Evolutionary conservation across 2,888 invertebrate species (phyloP), one percentile per base, ranked within the genome.

Genomic region (Synergus japonicus): DNA sequence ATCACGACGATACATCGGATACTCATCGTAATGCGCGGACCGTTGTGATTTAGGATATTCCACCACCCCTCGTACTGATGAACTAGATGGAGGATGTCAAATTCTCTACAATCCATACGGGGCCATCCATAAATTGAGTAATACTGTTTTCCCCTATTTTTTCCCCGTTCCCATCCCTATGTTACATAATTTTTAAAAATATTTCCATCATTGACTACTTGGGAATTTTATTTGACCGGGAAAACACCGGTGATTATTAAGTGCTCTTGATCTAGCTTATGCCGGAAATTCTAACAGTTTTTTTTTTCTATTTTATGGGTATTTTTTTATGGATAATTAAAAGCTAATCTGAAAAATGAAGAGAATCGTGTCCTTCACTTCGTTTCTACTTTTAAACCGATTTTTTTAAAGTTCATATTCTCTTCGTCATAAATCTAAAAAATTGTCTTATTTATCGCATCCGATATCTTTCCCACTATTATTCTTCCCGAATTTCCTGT

Each of bases 1-100:
- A 87, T 88, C 87, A 85, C 82, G 81, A 78, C 81, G 82, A 86
- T 85, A 82, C 85, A 85, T 86, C 85, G 85, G 82, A 83, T 82
- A 86, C 85, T 13, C 10, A 66, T 66, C 43, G 69, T 78, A 78
- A 80, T 73, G 43, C 60, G n/a, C 41, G 49, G 44, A 60, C 49
- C 58, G 66, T 43, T 66, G 73, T 80, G 58, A 80, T 78, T 63
- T 78, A 66, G 73, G 49, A 37, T 73, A 69, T 78, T 78, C 76
- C 82, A 67, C 44, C 9, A 4, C 29, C 64, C 64, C 77, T 46
- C 76, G 41, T 76, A 22, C 79, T 77, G 54, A 77, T 69, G 80
- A 78, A 82, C 63, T 49, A 49, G 44, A 41, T 54, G 10, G 18
- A 58, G 41, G n/a, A n/a, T 37, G 22, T 22, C 10, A 67, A 67